Conservation (phyloP, 2,113 vertebrate genomes). For the Prunella fulvescens region DNA sequence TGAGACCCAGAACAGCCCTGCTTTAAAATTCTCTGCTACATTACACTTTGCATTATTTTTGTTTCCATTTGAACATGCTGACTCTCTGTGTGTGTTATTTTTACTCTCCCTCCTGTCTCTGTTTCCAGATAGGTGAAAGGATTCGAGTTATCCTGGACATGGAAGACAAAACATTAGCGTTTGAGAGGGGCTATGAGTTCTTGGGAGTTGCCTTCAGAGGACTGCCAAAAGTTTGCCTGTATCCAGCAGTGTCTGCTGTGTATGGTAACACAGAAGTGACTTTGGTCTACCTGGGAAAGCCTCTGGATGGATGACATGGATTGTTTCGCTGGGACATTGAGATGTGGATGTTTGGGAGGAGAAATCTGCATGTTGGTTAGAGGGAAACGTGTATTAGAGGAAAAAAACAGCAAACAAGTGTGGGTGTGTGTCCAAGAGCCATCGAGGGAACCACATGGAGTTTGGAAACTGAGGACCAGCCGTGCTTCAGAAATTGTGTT, state of each 20-base stretch:
- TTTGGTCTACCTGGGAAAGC: slow-evolving; percentile 98
- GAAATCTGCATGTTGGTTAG: slow-evolving; percentile 70
- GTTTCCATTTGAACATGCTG: neutral
- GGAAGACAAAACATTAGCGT: slow-evolving; percentile 98
- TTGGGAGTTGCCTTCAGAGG: slow-evolving; percentile 96
- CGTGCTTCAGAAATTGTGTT: slow-evolving; percentile 56
- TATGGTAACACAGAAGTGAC: slow-evolving; percentile 99
- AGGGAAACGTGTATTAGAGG: slow-evolving; percentile 64
- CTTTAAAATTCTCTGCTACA: neutral
- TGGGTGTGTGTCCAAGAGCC: slow-evolving; percentile 64
- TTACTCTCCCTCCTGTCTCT: neutral
- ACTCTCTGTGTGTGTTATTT: neutral
- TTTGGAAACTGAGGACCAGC: slow-evolving; percentile 63
- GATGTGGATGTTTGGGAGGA: slow-evolving; percentile 56
- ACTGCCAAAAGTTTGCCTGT: slow-evolving; percentile 93
- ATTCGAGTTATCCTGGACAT: slow-evolving; percentile 99
- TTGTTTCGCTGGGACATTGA: slow-evolving; percentile 12
- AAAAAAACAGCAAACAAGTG: neutral
- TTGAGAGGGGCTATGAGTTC: slow-evolving; percentile 98
- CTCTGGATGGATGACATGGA: slow-evolving; percentile 87
- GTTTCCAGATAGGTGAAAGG: slow-evolving; percentile 93
- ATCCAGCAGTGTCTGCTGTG: slow-evolving; percentile 97
- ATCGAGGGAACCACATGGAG: slow-evolving; percentile 25
- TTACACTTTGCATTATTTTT: neutral
- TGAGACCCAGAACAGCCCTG: neutral